Conservation (phyloP, 2,113 vertebrate species). For the Strix uralensis region DNA sequence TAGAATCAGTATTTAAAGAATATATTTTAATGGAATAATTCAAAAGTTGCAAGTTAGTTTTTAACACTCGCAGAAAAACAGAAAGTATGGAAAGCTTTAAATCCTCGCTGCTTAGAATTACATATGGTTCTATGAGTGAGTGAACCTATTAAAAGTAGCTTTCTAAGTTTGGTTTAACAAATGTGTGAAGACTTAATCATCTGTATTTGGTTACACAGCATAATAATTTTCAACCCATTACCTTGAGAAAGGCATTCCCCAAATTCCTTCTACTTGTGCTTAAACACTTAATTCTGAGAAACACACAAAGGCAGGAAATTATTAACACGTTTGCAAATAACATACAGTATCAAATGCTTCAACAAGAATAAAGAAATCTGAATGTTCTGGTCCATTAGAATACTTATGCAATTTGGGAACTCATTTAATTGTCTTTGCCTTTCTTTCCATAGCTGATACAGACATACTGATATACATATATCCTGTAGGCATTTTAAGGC, state of each 20-base stretch:
- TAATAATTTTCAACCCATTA: neutral
- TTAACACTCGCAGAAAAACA: neutral
- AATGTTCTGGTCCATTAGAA: neutral
- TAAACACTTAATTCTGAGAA: neutral
- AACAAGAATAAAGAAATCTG: neutral
- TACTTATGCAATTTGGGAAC: neutral
- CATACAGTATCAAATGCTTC: neutral
- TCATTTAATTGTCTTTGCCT: neutral
- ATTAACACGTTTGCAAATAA: neutral
- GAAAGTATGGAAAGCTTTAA: neutral
- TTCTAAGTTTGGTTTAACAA: neutral
- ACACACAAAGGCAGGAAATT: neutral
- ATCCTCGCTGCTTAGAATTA: neutral
- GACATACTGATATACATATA: neutral
- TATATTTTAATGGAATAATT: neutral
- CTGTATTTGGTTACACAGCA: neutral
- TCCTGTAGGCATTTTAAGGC: neutral
- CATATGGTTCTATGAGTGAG: neutral
- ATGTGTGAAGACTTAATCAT: neutral
- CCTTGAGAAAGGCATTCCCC: neutral
- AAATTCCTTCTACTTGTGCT: neutral
- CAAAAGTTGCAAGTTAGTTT: neutral
- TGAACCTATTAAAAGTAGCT: neutral
- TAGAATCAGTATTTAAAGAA: neutral
- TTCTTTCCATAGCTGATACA: neutral